These are phyloP conservation scores for Ailurus styani DNA, from an alignment of 2,113 vertebrate species.

Conservation along the genomic window DNA sequence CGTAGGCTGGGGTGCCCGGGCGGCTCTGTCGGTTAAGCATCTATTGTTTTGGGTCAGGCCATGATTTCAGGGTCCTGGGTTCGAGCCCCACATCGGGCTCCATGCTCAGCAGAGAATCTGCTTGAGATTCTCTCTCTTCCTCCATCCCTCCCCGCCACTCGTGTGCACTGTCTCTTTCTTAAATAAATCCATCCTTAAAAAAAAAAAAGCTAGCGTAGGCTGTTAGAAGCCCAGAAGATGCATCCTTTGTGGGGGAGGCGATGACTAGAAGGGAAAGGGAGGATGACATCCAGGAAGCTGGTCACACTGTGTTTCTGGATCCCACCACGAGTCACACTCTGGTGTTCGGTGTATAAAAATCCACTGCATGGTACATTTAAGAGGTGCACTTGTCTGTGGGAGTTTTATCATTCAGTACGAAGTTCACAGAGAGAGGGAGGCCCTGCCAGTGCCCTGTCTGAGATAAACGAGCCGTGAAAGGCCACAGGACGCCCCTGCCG, in stretches of 20 bases:
- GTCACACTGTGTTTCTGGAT: background rate
- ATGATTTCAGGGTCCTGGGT: background rate
- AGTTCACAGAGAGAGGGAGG: background rate
- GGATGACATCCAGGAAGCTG: background rate
- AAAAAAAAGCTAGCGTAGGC: background rate
- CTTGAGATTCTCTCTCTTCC: background rate
- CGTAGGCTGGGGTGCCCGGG: background rate
- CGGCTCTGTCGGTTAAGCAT: background rate
- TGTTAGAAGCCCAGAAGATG: background rate
- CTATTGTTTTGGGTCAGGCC: background rate
- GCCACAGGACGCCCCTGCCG: background rate
- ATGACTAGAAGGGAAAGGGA: background rate
- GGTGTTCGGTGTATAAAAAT: background rate
- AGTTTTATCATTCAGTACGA: slow-evolving; percentile 11
- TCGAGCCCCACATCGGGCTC: background rate
- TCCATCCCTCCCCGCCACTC: background rate
- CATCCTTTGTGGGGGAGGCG: background rate
- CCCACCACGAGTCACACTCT: background rate
- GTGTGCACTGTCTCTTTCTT: background rate
- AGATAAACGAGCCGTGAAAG: background rate
- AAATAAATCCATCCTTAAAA: background rate
- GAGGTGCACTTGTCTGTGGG: background rate
- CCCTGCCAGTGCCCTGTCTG: background rate
- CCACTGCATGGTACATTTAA: background rate
- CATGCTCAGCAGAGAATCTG: background rate